A percentile compares a stretch with the other conserved stretches of the same genome.
These are phyloP conservation scores for Neotoma lepida DNA, from an alignment of 2,113 vertebrate genomes.

Conservation along the genomic window DNA sequence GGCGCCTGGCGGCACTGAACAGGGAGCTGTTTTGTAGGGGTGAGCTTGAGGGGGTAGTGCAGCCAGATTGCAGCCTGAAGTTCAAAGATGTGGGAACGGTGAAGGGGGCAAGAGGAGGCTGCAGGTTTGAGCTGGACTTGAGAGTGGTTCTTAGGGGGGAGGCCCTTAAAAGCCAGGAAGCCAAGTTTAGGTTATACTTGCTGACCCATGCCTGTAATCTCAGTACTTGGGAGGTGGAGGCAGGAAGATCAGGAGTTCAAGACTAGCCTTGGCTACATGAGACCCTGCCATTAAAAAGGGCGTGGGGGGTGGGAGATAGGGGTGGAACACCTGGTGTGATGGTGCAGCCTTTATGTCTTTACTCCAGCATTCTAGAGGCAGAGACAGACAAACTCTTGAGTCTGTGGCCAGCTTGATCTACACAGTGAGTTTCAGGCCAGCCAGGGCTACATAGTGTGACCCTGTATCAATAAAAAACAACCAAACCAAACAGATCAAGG, in stretches of 20 bases:
- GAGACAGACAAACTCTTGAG: neutral
- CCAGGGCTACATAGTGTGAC: neutral
- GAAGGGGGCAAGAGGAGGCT: neutral
- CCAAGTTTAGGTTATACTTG: neutral
- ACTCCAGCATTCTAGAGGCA: neutral
- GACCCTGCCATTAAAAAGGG: neutral
- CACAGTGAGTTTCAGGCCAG: neutral
- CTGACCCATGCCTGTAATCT: neutral
- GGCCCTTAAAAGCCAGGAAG: neutral
- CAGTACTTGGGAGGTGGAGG: neutral
- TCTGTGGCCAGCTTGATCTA: neutral
- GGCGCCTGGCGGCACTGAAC: neutral
- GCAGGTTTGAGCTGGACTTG: neutral
- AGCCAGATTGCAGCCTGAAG: fast-evolving
- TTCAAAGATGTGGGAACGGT: too few relatives aligned
- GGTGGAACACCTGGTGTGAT: neutral
- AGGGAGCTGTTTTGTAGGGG: too few relatives aligned
- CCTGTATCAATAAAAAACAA: neutral
- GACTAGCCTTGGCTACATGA: neutral
- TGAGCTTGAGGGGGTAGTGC: fast-evolving
- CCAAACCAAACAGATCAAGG: neutral
- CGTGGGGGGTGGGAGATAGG: too few relatives aligned
- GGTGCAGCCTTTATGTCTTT: neutral
- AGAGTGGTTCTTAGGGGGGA: neutral
- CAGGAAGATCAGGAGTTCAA: neutral